Evolutionary conservation across 2,113 vertebrate genomes (phyloP).

Genomic region (Todiramphus chloris): DNA sequence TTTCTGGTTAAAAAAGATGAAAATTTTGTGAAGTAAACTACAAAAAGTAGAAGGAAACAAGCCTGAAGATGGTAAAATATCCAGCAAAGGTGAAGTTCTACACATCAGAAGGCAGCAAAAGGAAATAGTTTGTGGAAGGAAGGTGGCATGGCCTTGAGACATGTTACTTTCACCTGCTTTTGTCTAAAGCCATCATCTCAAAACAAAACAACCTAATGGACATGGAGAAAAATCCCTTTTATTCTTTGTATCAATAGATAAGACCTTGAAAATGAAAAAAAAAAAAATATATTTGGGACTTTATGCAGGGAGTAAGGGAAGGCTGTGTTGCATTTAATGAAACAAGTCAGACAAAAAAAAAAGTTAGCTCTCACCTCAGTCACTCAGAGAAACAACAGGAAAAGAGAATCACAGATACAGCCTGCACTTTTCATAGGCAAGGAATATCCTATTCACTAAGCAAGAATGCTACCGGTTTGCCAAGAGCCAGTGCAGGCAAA

Average conservation of each 20-base stretch:
- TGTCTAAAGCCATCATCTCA: not conserved
- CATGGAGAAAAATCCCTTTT: not conserved
- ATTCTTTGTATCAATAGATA: not conserved
- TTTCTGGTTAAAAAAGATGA: not conserved
- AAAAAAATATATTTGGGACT: not conserved
- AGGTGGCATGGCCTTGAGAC: not conserved
- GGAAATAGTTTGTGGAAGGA: not conserved
- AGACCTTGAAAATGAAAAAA: not conserved
- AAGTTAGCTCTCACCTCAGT: not conserved
- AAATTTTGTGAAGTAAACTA: not conserved
- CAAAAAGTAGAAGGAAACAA: not conserved
- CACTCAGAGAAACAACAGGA: not conserved
- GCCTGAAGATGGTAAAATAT: not conserved
- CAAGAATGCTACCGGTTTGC: not conserved
- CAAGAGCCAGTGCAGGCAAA: not conserved
- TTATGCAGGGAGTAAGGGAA: not conserved
- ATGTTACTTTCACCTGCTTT: not conserved
- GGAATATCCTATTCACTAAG: not conserved
- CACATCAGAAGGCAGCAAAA: not conserved
- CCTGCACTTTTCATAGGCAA: not conserved
- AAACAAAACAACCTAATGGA: not conserved
- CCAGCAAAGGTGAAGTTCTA: not conserved
- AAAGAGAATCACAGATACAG: not conserved
- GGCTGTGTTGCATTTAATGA: not conserved
- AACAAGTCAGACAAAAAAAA: not conserved